Base-by-base conservation (phyloP, 2,113 vertebrate genomes). In the Ramphastos sulfuratus region DNA sequence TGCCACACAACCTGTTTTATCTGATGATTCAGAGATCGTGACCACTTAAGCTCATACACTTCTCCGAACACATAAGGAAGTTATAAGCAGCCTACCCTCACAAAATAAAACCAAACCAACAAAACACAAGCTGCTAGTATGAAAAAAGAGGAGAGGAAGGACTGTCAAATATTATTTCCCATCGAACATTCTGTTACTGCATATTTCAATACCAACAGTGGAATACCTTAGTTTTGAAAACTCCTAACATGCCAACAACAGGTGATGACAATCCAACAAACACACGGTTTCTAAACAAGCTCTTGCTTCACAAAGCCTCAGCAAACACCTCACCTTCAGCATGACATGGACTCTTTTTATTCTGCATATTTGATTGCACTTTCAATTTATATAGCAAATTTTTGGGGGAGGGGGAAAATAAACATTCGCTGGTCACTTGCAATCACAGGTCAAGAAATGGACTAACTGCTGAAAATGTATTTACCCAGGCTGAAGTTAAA, bases 1-100 rank as follows among this genome's bases (percentile, higher is more conserved):
- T 73, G 90, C 20, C 80, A 94, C 58, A 73, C 44, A 71, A 73
- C 56, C 71, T 80, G 71, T 87, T 94, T 74, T 82, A 85, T 85
- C 42, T 72, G 63, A 39, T 91, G 44, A 94, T 77, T 92, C 87
- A 65, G 55, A 85, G 58, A 94, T 59, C 3, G 1, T 73, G 85
- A 90, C 73, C 61, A 69, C 50, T 77, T 87, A 64, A 70, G 23
- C 23, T 84, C 31, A 61, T 6, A n/a, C 14, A 54, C 25, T 69
- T 90, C 50, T 54, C 30, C 56, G 42, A 69, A 69, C 20, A 55
- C 27, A 19, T 16, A 84, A 71, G 19, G 30, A 71, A 89, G 56
- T 56, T 85, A 76, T 6, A 72, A 90, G 33, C 24, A 88, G 30
- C 42, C 64, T 77, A 39, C 6, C 17, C 15, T 30, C 46, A 66